These are phyloP conservation scores for Telmatherina bonti DNA, from an alignment of 2,797 vertebrate genomes.

Conservation along the genomic window DNA sequence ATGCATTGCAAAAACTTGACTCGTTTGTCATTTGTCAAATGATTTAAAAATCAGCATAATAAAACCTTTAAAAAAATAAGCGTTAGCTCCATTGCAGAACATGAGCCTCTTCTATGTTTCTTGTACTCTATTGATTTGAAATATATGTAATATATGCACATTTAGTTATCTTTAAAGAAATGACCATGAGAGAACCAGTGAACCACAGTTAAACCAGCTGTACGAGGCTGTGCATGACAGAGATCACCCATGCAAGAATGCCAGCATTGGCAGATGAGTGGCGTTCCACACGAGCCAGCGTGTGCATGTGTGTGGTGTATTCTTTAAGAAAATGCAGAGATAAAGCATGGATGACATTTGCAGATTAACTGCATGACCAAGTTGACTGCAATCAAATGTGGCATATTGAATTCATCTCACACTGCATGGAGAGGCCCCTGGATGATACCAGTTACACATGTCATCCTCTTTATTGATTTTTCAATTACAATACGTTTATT, in stretches of 20 bases:
- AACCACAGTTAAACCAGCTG: not conserved
- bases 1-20: slow-evolving; percentile 31
- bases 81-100: no score
- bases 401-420: not conserved
- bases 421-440: not conserved
- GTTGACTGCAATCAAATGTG: slow-evolving; percentile 10
- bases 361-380: not conserved
- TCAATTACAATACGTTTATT: not conserved
- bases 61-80: not conserved
- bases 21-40: no score
- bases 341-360: not conserved
- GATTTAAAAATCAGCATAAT: slow-evolving; percentile 12
- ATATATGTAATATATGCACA: not conserved
- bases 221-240: not conserved
- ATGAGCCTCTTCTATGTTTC: not conserved
- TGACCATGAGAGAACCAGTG: not conserved
- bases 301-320: not conserved
- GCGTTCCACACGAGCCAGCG: not conserved
- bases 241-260: not conserved
- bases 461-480: not conserved
- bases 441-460: not conserved
- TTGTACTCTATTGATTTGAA: not conserved
- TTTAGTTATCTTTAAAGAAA: not conserved
- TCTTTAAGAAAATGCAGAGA: not conserved
- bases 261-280: no score